Evolutionary conservation across 2,113 vertebrate species (phyloP), one percentile per base, ranked within the genome.

Genomic region (Zapus hudsonius): DNA sequence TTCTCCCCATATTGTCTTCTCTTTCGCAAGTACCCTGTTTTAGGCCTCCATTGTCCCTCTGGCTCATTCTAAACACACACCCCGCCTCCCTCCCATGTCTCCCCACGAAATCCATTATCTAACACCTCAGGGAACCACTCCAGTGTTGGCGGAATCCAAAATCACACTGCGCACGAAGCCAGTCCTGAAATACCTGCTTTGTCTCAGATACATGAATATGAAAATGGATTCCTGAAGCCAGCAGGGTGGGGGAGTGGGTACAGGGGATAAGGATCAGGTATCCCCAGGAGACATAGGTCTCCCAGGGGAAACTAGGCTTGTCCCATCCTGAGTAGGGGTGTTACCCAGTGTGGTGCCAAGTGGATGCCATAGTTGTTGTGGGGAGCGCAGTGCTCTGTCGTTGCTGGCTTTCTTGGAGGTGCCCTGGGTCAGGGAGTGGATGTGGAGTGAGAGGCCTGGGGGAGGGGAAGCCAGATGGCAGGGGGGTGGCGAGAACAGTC

Each of bases 81-180:
- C 84, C 87, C 83, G 69, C 96, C 95, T 96, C 95, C 96, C 95
- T 96, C 95, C 92, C 74, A 87, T 7, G 36, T 92, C 96, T 96
- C 96, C 89, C 94, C 87, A 20, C 31, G 96, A 97, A 97, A 97
- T 97, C 96, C 94, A 96, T 97, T 97, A 96, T 96, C 95, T 29
- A 38, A 74, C 96, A 94, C 96, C 94, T 96, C 96, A 96, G 96
- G 96, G 96, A 95, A 96, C 92, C 96, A 96, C 67, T 95, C 94
- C 74, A 72, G 20, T 92, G 93, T 80, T 95, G 96, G 94, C 87
- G 92, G 96, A 92, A 96, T 96, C 87, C 89, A 93, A 96, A 97
- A 96, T 96, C 95, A 94, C 72, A 78, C 92, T 63, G 95, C 79
- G 59, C 70, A 70, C 72, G 93, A 95, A 95, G 92, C 83, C 52